Base-by-base conservation (phyloP, 2,888 invertebrate genomes). In the Octonoba sinensis region DNA sequence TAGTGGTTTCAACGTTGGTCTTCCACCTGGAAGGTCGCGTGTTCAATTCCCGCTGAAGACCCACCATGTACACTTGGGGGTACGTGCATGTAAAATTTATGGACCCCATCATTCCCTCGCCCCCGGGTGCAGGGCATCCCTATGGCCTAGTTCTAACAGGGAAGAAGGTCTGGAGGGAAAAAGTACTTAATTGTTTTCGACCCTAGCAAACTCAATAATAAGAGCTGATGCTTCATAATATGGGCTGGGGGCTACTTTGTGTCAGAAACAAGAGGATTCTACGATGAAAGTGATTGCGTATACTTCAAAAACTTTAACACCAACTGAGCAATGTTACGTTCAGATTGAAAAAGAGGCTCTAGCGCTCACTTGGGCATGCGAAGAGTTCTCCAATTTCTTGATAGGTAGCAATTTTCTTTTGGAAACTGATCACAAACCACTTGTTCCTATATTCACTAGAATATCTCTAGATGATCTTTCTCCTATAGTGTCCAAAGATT, bases 301-400 rank as follows among this genome's bases (percentile, higher is more conserved):
- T 84, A 87, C 86, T 0, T 88, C 87, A 1, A 84, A 86, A 82
- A 85, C 86, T 20, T 70, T 88, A 44, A 86, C 85, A 59, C 79
- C 72, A 3, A 84, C 87, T 1, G 88, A 89, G 79, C 84, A 84
- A 27, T 71, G 86, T 18, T 88, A 88, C 73, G 87, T 87, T 0
- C 87, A 88, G 79, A 88, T 88, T 13, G 88, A 89, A 78, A 88
- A 88, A 82, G 88, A 89, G 85, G 87, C 87, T 0, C 82, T 89
- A 8, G 88, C 87, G 11, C 70, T 88, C 0, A 86, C 85, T 0
- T 87, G 86, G 85, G 87, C 87, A 3, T 85, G 86, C 12, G 87
- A 88, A 72, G 85, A 86, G 74, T 87, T 88, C 72, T 65, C 85
- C 56, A 86, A 88, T 46, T 88, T 86, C 76, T 56, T 88, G 13